These are phyloP conservation scores for Tetragonisca angustula DNA, from an alignment of 2,888 invertebrate genomes.

Conservation along the genomic window DNA sequence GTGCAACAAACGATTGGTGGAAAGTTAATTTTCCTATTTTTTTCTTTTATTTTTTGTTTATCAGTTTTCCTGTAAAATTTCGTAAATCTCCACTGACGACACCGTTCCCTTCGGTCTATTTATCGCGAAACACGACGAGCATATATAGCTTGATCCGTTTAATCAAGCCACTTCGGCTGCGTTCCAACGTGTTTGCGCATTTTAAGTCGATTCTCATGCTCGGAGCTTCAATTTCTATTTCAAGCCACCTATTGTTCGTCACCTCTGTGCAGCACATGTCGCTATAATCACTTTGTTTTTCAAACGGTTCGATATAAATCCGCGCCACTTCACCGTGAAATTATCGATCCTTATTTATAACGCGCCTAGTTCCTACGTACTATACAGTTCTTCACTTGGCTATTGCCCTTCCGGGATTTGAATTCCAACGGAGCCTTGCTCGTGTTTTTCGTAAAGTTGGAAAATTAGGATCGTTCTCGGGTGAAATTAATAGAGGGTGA, in stretches of 20 bases:
- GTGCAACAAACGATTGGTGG: no score
- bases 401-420: no score
- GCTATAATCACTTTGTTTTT: background rate
- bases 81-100: background rate
- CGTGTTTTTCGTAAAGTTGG: no score
- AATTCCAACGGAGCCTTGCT: background rate
- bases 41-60: slow-evolving; percentile 17
- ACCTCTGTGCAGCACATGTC: background rate
- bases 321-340: background rate
- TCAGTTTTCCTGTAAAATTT: no score
- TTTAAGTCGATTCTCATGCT: background rate
- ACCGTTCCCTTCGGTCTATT: background rate
- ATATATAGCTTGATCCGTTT: slow-evolving; percentile 28
- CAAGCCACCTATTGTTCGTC: background rate
- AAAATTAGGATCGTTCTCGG: slow-evolving; percentile 12
- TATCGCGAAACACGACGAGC: slow-evolving; percentile 29
- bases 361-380: background rate
- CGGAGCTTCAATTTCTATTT: background rate
- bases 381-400: no score
- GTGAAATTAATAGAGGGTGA: slow-evolving; percentile 38
- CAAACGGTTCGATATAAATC: background rate
- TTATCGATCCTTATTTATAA: background rate
- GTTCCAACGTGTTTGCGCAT: slow-evolving; percentile 1
- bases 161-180: slow-evolving; percentile 39
- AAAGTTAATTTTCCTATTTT: no score